Evolutionary conservation across 2,888 invertebrate genomes (phyloP), one percentile per base, ranked within the genome.

Genomic region (Latrodectus hesperus): DNA sequence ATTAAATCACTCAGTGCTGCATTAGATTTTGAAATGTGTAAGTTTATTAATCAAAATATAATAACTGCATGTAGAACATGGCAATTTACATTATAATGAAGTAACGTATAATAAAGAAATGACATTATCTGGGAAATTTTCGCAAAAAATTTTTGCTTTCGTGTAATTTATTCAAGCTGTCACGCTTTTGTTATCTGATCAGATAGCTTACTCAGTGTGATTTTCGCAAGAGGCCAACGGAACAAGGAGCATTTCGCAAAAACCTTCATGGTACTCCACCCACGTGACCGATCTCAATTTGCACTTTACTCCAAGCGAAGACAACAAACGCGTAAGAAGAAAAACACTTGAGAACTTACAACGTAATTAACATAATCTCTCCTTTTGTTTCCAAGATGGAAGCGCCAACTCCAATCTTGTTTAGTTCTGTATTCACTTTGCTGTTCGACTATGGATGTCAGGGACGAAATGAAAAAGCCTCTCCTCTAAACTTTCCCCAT

Each of bases 301-400:
- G 74, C 75, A 68, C 84, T 68, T 60, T 65, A 26, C 38, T 52
- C 4, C 9, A 10, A 17, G 51, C 70, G 22, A 52, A 22, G 16
- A 51, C 51, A 52, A 17, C 51, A n/a, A 51, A 74, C 38, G 38
- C 22, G 12, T 38, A 60, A 72, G 38, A 68, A 73, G 38, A 67
- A 74, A 60, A 60, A n/a, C 10, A 60, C 60, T 60, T 12, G n/a
- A 64, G 8, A 17, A 85, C 60, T 77, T 76, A 52, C 64, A 68
- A 76, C 71, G 53, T 74, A 85, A 80, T 85, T 80, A 85, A 85
- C 78, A 78, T 79, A 68, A 70, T 79, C 75, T 74, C 85, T 85
- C 85, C 79, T 74, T 70, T 81, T 81, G 81, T 81, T 84, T 70
- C 53, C 73, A n/a, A 51, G 51, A 26, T 65, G 51, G 65, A 72